Base-by-base conservation (phyloP, 2,113 vertebrate genomes). In the Podarcis muralis region DNA sequence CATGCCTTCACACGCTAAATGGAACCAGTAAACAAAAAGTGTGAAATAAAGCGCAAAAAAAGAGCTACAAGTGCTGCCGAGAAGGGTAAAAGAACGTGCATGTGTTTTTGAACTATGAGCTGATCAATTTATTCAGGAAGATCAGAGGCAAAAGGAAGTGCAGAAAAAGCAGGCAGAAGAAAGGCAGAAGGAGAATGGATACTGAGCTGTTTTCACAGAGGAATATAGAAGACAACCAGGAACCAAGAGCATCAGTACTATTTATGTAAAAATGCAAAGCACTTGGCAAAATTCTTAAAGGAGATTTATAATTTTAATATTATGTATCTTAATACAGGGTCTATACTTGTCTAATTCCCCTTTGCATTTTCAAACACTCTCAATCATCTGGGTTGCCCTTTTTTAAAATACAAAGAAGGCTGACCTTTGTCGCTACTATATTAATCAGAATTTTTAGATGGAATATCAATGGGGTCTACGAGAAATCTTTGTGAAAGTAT, bases 11-110 rank as follows among this genome's bases (percentile, higher is more conserved):
- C 94, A 95, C 89, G 90, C 72, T 93, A 94, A 95, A 96, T 95
- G 88, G 93, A 94, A 91, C 95, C 92, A 93, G 96, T 92, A 92
- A 94, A 97, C 87, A 96, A 94, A 96, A 88, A 87, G 89, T 86
- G 90, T 96, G 93, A 95, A 89, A 91, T 91, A 96, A 90, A 94
- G 94, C 91, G 92, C 92, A 91, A 96, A 95, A 95, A 53, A 94
- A 95, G 95, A 95, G 71, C 92, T 94, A 91, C 79, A 93, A 87
- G 88, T 89, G 93, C 85, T 93, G 90, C 94, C 91, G 90, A 89
- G 87, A 85, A 93, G 90, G 93, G 92, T 95, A 86, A 94, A 93
- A 90, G 94, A 90, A 91, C 84, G 65, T 87, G 79, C 23, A 40
- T 22, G 69, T 1, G 80, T 92, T 92, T 83, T 90, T 88, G 90